A percentile compares a stretch with the other conserved stretches of the same genome.
Evolutionary conservation across 2,888 invertebrate genomes (phyloP).

Genomic region (Pseudococcus jackbeardsleyi): DNA sequence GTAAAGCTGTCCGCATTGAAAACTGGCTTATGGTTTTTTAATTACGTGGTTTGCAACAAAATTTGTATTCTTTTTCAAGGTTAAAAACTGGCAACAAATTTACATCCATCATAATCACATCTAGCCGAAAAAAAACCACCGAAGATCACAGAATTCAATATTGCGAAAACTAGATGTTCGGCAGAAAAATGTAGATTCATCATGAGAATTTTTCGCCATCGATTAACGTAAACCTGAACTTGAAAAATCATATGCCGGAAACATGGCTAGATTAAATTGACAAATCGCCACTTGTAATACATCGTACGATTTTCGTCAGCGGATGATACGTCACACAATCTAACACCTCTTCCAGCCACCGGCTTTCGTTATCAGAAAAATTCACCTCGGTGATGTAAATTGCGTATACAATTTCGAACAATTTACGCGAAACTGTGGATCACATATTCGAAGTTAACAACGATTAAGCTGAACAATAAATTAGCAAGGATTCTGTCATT

Average conservation of each 20-base stretch:
- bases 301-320: conserved; percentile 47
- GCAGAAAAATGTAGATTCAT: background rate
- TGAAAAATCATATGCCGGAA: conserved; percentile 33
- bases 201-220: conserved; percentile 9
- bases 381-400: background rate
- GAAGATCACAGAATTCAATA: background rate
- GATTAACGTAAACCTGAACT: conserved; percentile 9
- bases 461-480: background rate
- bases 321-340: background rate
- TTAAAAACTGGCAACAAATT: conserved; percentile 18
- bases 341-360: background rate
- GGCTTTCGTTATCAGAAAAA: background rate
- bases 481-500: background rate
- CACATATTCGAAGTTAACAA: background rate
- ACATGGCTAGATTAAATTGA: background rate
- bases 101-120: background rate
- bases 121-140: background rate
- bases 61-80: conserved; percentile 34
- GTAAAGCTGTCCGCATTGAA: conserved; percentile 39
- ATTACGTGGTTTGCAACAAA: conserved; percentile 42
- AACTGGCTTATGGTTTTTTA: conserved; percentile 46
- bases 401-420: background rate
- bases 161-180: too few species aligned
- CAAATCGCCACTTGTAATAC: conserved; percentile 12
- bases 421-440: background rate